Base-by-base conservation (phyloP, 2,888 invertebrate genomes). In the Drosophila silvestris region DNA sequence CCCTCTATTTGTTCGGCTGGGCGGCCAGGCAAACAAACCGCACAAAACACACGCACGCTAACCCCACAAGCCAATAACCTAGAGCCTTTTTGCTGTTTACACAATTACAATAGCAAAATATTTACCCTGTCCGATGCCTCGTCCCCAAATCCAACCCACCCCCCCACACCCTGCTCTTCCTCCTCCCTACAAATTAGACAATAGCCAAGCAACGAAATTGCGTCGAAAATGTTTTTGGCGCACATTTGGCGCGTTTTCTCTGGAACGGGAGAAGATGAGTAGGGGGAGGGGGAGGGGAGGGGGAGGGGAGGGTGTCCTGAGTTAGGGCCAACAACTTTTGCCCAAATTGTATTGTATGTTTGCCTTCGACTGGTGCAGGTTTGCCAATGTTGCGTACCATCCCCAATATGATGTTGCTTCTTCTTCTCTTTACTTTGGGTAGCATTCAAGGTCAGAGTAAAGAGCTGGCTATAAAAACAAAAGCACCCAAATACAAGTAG, bases 391-490 rank as follows among this genome's bases (percentile, higher is more conserved):
- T 74, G 59, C 54, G 50, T 53, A 39, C 28, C 70, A 56, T 32
- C 72, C 54, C 62, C 44, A 44, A 52, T 58, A 50, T 53, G 26
- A 53, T 26, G 70, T 41, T n/a, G 26, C 53, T 65, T 33, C 70
- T 71, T 32, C 61, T 51, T 30, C 53, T 35, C 52, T 50, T 61
- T 79, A 61, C 71, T 78, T 81, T 85, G 68, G 63, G 71, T 66
- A 41, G 66, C 66, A 79, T 81, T 90, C 90, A 86, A 86, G 86
- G 86, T 86, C 86, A 86, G 77, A 79, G 90, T 83, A 81, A 77
- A 85, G 74, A 73, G 60, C 71, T 59, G 73, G 71, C 66, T 71
- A 74, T 76, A 85, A 89, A 86, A 82, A 72, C 70, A 83, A 77
- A 74, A 66, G 57, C 69, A 59, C 16, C 54, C 28, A 59, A 57